Evolutionary conservation across 2,113 vertebrate genomes (phyloP).

Genomic region (Anoura caudifer): DNA sequence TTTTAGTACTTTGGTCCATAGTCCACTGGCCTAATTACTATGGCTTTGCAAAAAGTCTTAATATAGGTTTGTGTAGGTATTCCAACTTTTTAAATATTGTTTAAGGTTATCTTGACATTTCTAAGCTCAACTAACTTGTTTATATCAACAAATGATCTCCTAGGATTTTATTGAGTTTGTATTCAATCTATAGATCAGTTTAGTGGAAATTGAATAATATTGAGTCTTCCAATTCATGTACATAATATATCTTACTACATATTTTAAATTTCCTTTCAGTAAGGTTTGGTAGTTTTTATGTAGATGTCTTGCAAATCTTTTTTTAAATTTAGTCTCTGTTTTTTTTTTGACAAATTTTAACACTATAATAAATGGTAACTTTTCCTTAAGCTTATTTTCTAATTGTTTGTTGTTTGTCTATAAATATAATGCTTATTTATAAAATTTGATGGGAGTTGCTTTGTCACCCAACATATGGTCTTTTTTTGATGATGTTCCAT

Average conservation of each 20-base stretch:
- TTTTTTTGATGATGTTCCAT: background rate
- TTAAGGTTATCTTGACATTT: background rate
- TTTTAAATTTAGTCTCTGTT: background rate
- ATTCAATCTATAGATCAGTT: background rate
- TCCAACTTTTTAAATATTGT: background rate
- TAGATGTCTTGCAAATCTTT: background rate
- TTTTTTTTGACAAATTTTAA: background rate
- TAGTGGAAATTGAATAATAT: background rate
- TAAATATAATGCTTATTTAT: background rate
- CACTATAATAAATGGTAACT: background rate
- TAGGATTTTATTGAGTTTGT: background rate
- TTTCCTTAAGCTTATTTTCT: background rate
- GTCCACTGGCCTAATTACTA: background rate
- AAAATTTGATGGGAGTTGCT: background rate
- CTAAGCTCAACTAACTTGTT: background rate
- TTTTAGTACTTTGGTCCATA: background rate
- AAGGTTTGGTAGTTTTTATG: background rate
- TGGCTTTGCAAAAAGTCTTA: background rate
- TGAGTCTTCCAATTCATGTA: background rate
- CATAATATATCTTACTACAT: background rate
- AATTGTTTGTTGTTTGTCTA: background rate
- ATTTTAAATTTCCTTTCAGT: background rate
- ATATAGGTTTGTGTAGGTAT: background rate
- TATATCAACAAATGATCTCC: background rate
- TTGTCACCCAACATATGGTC: background rate